Percentiles rank a stretch among this genome's conserved stretches.
These are phyloP conservation scores for Pseudochirops cupreus DNA, from an alignment of 2,797 vertebrate species.

Conservation along the genomic window DNA sequence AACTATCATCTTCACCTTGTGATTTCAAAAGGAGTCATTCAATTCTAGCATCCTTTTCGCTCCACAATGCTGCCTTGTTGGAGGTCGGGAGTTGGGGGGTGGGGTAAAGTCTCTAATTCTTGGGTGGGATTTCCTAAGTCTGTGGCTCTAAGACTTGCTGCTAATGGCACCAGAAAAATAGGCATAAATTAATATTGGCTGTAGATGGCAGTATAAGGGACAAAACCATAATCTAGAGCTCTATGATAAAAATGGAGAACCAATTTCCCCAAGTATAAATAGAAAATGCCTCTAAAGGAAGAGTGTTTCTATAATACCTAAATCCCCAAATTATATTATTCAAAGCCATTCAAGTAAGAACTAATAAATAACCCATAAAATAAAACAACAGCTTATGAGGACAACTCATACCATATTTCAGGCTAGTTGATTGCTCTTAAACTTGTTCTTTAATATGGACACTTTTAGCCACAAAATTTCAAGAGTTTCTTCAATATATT, in stretches of 20 bases:
- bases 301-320: slow-evolving; percentile 82
- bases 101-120: background rate
- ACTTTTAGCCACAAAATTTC: slow-evolving; percentile 85
- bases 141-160: slow-evolving; percentile 80
- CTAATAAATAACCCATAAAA: slow-evolving; percentile 86
- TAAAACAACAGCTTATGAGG: slow-evolving; percentile 82
- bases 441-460: slow-evolving; percentile 84
- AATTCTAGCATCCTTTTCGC: background rate
- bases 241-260: slow-evolving; percentile 81
- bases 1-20: background rate
- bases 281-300: slow-evolving; percentile 82
- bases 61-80: slow-evolving; percentile 36
- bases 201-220: slow-evolving; percentile 78
- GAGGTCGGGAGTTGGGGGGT: background rate
- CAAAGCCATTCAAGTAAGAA: slow-evolving; percentile 76
- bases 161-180: slow-evolving; percentile 80
- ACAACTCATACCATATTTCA: slow-evolving; percentile 81
- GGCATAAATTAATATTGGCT: slow-evolving; percentile 81
- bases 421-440: slow-evolving; percentile 81
- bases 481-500: slow-evolving; percentile 89
- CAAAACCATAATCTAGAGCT: slow-evolving; percentile 69
- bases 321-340: slow-evolving; percentile 83
- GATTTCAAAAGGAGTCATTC: background rate
- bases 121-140: slow-evolving; percentile 72
- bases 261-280: slow-evolving; percentile 82